phyloP scores from a whole-genome alignment of 2,113 vertebrate species.

The Thinocorus orbignyianus region DNA sequence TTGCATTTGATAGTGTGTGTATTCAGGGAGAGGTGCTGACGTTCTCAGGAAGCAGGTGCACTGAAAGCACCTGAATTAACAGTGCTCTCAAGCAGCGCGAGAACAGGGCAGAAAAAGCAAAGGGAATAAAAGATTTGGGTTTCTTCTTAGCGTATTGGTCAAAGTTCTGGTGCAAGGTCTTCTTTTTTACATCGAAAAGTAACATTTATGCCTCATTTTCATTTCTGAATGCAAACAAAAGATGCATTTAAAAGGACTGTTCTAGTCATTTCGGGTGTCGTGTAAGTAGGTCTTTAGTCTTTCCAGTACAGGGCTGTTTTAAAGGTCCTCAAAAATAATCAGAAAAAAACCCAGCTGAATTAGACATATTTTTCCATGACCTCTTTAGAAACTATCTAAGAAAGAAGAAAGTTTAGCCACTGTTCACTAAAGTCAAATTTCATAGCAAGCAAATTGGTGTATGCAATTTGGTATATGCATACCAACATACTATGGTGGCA shows the following conservation, averaged over 20 bases:
- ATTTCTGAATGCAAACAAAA: not conserved
- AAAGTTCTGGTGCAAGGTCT: not conserved
- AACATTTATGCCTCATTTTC: not conserved
- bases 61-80: conserved; percentile 34
- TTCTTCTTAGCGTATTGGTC: not conserved
- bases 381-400: too few relatives aligned
- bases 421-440: not conserved
- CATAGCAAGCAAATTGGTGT: not conserved
- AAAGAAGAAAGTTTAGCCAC: not conserved
- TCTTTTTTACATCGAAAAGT: not conserved
- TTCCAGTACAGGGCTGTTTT: not conserved
- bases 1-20: not conserved
- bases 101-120: not conserved
- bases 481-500: not conserved
- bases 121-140: not conserved
- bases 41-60: not conserved
- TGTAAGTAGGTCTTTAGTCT: conserved; percentile 13
- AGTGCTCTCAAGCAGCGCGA: not conserved
- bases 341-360: not conserved
- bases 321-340: not conserved
- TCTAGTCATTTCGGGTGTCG: not conserved
- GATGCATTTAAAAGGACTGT: not conserved
- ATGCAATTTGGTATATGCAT: not conserved
- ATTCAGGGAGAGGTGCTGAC: not conserved
- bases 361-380: too few relatives aligned